Conservation (phyloP, 2,888 invertebrate genomes). For the Clusia tigrina region DNA sequence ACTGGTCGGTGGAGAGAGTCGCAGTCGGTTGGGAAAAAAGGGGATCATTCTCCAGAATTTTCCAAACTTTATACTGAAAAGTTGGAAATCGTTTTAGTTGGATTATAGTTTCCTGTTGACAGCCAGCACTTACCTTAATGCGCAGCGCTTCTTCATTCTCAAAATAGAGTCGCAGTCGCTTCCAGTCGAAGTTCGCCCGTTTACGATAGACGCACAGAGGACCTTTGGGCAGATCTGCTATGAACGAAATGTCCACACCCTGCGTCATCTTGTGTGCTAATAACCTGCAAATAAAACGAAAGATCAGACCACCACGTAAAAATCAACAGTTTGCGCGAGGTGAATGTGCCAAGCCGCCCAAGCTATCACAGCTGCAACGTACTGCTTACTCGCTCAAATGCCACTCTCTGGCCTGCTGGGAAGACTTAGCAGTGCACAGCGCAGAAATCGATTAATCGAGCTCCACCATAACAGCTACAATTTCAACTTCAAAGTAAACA, state of each 20-base stretch:
- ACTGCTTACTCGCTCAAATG: too few relatives aligned
- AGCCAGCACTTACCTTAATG: constrained; percentile 73
- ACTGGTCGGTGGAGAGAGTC: constrained; percentile 75
- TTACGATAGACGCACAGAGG: constrained; percentile 83
- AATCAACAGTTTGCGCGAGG: too few relatives aligned
- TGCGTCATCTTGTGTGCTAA: constrained; percentile 47
- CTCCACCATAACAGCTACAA: too few relatives aligned
- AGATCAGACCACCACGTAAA: too few relatives aligned
- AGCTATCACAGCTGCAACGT: too few relatives aligned
- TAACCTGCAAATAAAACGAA: constrained; percentile 27
- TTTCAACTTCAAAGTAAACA: too few relatives aligned
- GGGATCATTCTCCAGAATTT: constrained; percentile 79
- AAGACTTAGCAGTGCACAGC: too few relatives aligned
- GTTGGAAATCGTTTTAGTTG: not conserved
- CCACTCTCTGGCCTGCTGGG: too few relatives aligned
- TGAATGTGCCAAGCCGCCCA: too few relatives aligned
- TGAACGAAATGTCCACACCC: constrained; percentile 68
- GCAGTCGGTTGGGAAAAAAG: constrained; percentile 74
- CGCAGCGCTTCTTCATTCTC: constrained; percentile 79
- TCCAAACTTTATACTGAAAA: constrained; percentile 79
- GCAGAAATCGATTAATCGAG: too few relatives aligned
- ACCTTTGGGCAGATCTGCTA: constrained; percentile 72
- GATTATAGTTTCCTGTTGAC: constrained; percentile 10
- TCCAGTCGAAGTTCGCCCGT: constrained; percentile 86
- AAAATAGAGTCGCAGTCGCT: constrained; percentile 78